Evolutionary conservation across 2,888 invertebrate species (phyloP).

Genomic region (Fragum sueziense): DNA sequence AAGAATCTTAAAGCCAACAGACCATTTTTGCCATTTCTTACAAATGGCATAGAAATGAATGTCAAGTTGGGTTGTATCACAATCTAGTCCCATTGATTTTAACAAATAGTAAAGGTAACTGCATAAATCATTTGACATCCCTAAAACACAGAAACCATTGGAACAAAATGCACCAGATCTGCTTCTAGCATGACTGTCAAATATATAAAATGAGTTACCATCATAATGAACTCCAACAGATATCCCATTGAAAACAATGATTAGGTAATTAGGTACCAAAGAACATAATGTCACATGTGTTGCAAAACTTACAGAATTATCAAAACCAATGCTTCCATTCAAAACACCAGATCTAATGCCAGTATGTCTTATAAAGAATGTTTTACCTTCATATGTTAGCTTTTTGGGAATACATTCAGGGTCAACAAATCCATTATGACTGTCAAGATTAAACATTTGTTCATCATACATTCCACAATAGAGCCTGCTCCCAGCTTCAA

Average conservation of each 20-base stretch:
- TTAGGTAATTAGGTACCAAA: neutral
- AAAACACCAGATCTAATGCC: neutral
- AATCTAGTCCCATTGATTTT: neutral
- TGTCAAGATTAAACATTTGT: too few species aligned
- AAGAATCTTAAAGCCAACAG: neutral
- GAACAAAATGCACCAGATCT: neutral
- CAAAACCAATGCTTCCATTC: neutral
- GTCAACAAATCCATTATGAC: too few species aligned
- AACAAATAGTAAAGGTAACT: neutral
- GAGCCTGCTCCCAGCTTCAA: neutral
- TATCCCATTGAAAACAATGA: neutral
- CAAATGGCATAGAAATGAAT: neutral
- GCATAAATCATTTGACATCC: neutral
- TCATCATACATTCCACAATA: neutral
- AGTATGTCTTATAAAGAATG: neutral
- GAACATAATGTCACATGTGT: neutral
- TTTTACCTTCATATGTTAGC: too few species aligned
- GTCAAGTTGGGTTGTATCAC: neutral
- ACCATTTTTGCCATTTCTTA: neutral
- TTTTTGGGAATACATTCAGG: too few species aligned
- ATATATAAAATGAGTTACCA: neutral
- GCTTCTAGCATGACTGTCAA: neutral
- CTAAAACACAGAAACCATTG: neutral
- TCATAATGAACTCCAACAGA: neutral
- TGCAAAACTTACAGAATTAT: neutral